Evolutionary conservation across 2,888 invertebrate species (phyloP), one percentile per base, ranked within the genome.

Genomic region (Mycalesis mineus): DNA sequence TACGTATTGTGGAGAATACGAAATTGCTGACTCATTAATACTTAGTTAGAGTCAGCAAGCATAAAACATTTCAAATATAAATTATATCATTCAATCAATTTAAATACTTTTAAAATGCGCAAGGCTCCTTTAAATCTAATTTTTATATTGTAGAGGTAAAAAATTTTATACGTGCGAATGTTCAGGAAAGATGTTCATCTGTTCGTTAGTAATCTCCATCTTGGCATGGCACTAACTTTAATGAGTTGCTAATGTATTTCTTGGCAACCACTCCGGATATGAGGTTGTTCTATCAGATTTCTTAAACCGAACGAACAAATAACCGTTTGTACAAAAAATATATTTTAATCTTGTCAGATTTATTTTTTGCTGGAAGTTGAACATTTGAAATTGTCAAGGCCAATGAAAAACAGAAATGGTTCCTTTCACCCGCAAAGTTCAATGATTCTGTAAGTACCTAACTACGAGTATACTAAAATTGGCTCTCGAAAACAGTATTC

Each of bases 241-340:
- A 85, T 81, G 77, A 79, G 80, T 84, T 83, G 83, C 74, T 88
- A 87, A 87, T 87, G 84, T 84, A 82, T 84, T 80, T 81, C 75
- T 87, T 88, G 88, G 89, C 88, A 87, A 81, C 82, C 78, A 78
- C 60, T 68, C 64, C 63, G 68, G 28, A 2, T 40, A 68, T 36
- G 74, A 69, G 65, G 71, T 69, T 70, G 66, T 22, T 73, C 77
- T 81, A 82, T 83, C 81, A 72, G 73, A 81, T 86, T 79, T 77
- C 81, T 28, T 50, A 13, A 50, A 40, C 11, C 1, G 14, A 28
- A 4, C 15, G 33, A 47, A 47, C 11, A 33, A 15, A 47, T 11
- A 15, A 13, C 29, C 9, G 13, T 13, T 33, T 5, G 5, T 14
- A 5, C 68, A 71, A 33, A 49, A 49, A 7, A 5, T 37, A 17